These are phyloP conservation scores for Micromys minutus DNA, from an alignment of 2,113 vertebrate genomes.

Conservation along the genomic window DNA sequence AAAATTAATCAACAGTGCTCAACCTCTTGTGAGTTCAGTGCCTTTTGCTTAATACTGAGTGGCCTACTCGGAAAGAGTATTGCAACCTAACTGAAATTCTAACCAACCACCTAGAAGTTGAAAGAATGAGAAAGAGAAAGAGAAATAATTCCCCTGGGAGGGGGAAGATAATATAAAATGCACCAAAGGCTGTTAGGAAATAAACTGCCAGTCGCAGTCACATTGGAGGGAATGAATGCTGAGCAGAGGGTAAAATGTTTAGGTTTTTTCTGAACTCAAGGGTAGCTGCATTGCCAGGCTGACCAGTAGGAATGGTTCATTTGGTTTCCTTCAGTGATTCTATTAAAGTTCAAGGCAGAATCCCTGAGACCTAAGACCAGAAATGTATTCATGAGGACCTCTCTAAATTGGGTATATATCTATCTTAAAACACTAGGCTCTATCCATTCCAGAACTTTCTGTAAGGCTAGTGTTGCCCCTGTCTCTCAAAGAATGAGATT, in stretches of 20 bases:
- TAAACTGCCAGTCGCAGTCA: constrained; percentile 53
- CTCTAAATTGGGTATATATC: not conserved
- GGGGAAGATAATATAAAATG: constrained; percentile 63
- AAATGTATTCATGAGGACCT: not conserved
- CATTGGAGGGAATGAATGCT: not conserved
- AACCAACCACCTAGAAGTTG: constrained; percentile 62
- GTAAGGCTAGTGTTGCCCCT: not conserved
- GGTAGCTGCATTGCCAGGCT: not conserved
- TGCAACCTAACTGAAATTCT: constrained; percentile 68
- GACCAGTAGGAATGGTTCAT: not conserved
- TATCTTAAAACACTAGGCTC: not conserved
- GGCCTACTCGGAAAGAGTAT: constrained; percentile 58
- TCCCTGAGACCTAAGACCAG: not conserved
- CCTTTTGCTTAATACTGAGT: constrained; percentile 62
- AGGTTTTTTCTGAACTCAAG: not conserved
- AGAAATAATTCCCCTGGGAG: constrained; percentile 44
- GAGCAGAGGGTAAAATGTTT: not conserved
- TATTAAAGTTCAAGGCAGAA: not conserved
- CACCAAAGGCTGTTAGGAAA: constrained; percentile 52
- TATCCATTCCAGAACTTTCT: not conserved
- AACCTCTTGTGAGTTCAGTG: constrained; percentile 62
- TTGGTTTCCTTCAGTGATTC: not conserved
- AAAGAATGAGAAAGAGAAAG: constrained; percentile 57
- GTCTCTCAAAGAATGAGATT: not conserved
- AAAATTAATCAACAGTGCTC: constrained; percentile 72